phyloP scores from a whole-genome alignment of 2,888 invertebrate species.

The Oscheius sp. region DNA sequence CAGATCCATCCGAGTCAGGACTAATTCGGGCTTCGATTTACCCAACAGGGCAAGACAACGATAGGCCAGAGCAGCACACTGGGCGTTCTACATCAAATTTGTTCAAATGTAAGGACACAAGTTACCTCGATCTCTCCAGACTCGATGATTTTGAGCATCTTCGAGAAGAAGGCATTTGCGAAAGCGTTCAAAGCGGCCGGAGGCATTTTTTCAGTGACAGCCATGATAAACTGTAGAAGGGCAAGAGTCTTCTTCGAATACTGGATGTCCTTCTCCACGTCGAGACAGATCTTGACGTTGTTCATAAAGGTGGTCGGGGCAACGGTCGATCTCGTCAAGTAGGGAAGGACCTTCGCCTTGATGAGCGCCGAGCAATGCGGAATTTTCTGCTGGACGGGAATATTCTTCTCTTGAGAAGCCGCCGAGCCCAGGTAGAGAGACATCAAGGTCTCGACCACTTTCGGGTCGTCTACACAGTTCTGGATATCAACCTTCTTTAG shows the following conservation, averaged over 20 bases:
- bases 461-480: slow-evolving; percentile 34
- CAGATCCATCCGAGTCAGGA: slow-evolving; percentile 40
- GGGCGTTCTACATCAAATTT: slow-evolving; percentile 16
- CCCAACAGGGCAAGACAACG: slow-evolving; percentile 51
- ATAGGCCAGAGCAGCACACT: slow-evolving; percentile 43
- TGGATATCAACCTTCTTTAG: slow-evolving; percentile 52
- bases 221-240: slow-evolving; percentile 43
- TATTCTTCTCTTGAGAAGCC: slow-evolving; percentile 10
- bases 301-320: slow-evolving; percentile 53
- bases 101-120: background rate
- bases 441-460: slow-evolving; percentile 44
- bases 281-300: slow-evolving; percentile 52
- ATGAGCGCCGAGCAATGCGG: slow-evolving; percentile 11
- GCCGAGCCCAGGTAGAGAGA: slow-evolving; percentile 46
- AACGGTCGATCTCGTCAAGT: slow-evolving; percentile 43
- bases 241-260: slow-evolving; percentile 22
- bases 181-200: slow-evolving; percentile 40
- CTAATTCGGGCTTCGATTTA: slow-evolving; percentile 38
- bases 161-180: slow-evolving; percentile 41
- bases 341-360: slow-evolving; percentile 42
- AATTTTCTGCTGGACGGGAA: slow-evolving; percentile 16
- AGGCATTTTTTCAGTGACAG: slow-evolving; percentile 50
- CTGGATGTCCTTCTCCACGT: slow-evolving; percentile 28
- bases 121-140: background rate
- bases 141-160: slow-evolving; percentile 34